Evolutionary conservation across 2,888 invertebrate species (phyloP).

Genomic region (Amphipoea oculea): DNA sequence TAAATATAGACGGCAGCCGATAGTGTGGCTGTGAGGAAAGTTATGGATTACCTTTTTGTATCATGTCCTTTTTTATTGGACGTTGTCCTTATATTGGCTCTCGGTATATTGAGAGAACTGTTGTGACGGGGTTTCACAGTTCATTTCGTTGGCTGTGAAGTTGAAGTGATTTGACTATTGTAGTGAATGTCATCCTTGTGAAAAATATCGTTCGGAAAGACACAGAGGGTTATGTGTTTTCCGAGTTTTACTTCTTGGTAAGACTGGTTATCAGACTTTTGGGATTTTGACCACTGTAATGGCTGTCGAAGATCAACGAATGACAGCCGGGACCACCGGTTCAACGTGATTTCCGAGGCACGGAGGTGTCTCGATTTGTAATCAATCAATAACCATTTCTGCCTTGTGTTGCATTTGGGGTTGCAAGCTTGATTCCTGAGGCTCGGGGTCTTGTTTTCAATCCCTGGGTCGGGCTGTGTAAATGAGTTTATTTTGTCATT

Average conservation of each 20-base stretch:
- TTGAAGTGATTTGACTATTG: background rate
- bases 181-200: background rate
- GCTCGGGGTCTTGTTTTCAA: too few relatives aligned
- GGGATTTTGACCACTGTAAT: too few relatives aligned
- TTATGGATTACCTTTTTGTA: slow-evolving; percentile 34
- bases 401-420: too few relatives aligned
- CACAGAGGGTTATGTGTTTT: background rate
- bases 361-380: too few relatives aligned
- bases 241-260: too few relatives aligned
- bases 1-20: slow-evolving; percentile 1
- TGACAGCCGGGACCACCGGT: too few relatives aligned
- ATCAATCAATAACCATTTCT: too few relatives aligned
- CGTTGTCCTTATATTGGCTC: slow-evolving; percentile 14
- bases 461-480: background rate
- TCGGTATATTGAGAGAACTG: slow-evolving; percentile 22
- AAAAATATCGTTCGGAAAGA: background rate
- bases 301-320: too few relatives aligned
- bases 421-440: too few relatives aligned
- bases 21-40: background rate
- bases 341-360: too few relatives aligned
- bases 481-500: background rate
- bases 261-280: too few relatives aligned
- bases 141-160: slow-evolving; percentile 1
- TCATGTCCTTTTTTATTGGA: slow-evolving; percentile 16
- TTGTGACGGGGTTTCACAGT: slow-evolving; percentile 2